Evolutionary conservation across 2,113 vertebrate species (phyloP).

Genomic region (Sylvilagus bachmani): DNA sequence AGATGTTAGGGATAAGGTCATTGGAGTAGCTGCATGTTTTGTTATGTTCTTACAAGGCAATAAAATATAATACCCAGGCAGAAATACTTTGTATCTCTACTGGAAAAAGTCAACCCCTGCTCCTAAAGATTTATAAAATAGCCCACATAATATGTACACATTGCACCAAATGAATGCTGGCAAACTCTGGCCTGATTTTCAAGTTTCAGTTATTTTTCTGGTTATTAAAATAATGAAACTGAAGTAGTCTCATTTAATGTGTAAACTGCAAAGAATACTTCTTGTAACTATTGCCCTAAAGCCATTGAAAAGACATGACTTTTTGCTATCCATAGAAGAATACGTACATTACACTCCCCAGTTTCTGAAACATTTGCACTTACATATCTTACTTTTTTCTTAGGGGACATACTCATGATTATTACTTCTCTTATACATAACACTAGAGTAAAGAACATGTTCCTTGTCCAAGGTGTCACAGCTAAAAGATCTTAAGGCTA

Average conservation of each 20-base stretch:
- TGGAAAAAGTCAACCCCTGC: neutral
- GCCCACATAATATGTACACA: neutral
- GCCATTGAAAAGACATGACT: neutral
- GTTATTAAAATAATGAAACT: neutral
- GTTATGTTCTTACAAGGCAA: neutral
- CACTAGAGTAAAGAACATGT: neutral
- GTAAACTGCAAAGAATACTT: neutral
- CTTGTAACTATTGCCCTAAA: neutral
- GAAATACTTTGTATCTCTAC: neutral
- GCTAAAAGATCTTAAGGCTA: neutral
- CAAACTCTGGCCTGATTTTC: neutral
- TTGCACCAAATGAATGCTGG: neutral
- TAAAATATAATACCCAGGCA: neutral
- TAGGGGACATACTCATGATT: neutral
- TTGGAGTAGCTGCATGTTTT: neutral
- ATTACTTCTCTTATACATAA: neutral
- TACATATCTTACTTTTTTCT: neutral
- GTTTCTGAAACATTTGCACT: constrained; percentile 4
- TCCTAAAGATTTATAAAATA: neutral
- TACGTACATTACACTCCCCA: neutral
- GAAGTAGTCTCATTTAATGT: neutral
- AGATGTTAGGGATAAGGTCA: neutral
- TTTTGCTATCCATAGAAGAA: neutral
- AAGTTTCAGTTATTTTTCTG: neutral
- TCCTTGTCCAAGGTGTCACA: neutral